Conservation (phyloP, 2,797 vertebrate genomes). For the Lacerta bilineata region DNA sequence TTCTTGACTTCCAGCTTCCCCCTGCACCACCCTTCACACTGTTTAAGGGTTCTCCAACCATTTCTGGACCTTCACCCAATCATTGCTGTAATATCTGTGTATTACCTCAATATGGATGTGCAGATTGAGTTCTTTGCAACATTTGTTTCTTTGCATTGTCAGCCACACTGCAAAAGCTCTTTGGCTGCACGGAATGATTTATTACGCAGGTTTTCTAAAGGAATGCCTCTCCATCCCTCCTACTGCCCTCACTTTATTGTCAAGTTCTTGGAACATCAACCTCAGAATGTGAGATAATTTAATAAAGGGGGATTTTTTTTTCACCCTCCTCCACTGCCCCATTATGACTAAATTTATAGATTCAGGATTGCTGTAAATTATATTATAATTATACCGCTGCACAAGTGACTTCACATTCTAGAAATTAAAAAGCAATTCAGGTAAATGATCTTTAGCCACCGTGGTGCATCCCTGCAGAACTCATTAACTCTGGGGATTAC, state of each 20-base stretch:
- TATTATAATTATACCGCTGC: slow-evolving; percentile 77
- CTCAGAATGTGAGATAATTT: slow-evolving; percentile 69
- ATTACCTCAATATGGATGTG: slow-evolving; percentile 43
- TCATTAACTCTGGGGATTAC: slow-evolving; percentile 78
- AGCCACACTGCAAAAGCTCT: slow-evolving; percentile 1
- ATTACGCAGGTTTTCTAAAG: slow-evolving; percentile 14
- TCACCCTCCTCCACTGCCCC: slow-evolving; percentile 67
- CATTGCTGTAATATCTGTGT: not conserved
- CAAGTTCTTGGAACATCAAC: slow-evolving; percentile 66
- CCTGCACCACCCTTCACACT: not conserved
- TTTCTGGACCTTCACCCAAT: too few relatives aligned
- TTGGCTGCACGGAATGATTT: not conserved
- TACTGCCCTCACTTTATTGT: slow-evolving; percentile 54
- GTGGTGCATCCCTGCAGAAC: slow-evolving; percentile 77
- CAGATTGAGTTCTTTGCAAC: not conserved
- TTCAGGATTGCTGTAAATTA: slow-evolving; percentile 81
- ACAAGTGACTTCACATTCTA: slow-evolving; percentile 78
- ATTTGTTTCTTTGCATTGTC: slow-evolving; percentile 22
- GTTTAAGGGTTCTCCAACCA: not conserved
- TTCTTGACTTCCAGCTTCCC: not conserved
- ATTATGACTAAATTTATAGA: slow-evolving; percentile 79
- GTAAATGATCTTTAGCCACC: slow-evolving; percentile 83
- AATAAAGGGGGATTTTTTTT: slow-evolving; percentile 58
- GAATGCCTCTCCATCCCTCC: slow-evolving; percentile 35
- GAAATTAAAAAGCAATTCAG: slow-evolving; percentile 85